A percentile compares a stretch with the other conserved stretches of the same genome.
phyloP scores from a whole-genome alignment of 2,888 invertebrate species.

The Oscheius onirici region DNA sequence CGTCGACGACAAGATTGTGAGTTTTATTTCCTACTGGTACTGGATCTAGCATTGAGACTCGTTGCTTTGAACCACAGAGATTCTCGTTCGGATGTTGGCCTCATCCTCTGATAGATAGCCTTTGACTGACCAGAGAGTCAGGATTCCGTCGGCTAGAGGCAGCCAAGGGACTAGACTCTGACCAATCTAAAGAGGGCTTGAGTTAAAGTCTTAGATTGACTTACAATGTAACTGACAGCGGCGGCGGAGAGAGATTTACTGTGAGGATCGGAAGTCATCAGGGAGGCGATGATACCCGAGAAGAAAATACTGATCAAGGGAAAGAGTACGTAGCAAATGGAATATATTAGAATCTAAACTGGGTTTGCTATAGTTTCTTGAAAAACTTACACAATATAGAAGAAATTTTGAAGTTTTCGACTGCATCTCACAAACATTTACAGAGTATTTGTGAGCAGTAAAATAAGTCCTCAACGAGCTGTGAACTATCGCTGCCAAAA shows the following conservation, averaged over 20 bases:
- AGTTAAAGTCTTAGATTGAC: neutral
- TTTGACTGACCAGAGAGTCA: constrained; percentile 26
- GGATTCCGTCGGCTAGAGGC: constrained; percentile 26
- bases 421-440: constrained; percentile 31
- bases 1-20: constrained; percentile 59
- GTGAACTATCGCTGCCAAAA: constrained; percentile 19
- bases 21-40: constrained; percentile 20
- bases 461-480: constrained; percentile 22
- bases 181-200: constrained; percentile 11
- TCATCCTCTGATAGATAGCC: constrained; percentile 11
- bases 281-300: constrained; percentile 15
- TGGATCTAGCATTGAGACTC: constrained; percentile 7
- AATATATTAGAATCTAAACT: constrained; percentile 26
- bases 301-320: constrained; percentile 20
- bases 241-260: constrained; percentile 12
- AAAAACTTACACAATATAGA: constrained; percentile 17
- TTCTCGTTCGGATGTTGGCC: neutral
- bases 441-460: constrained; percentile 26
- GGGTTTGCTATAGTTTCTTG: neutral
- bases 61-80: constrained; percentile 20
- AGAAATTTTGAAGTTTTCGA: constrained; percentile 30
- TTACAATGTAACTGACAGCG: constrained; percentile 15
- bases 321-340: constrained; percentile 21
- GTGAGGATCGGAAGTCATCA: constrained; percentile 10
- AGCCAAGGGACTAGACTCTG: constrained; percentile 26